These are phyloP conservation scores for Pollicipes pollicipes DNA, from an alignment of 1,140 invertebrate genomes.

Conservation along the genomic window DNA sequence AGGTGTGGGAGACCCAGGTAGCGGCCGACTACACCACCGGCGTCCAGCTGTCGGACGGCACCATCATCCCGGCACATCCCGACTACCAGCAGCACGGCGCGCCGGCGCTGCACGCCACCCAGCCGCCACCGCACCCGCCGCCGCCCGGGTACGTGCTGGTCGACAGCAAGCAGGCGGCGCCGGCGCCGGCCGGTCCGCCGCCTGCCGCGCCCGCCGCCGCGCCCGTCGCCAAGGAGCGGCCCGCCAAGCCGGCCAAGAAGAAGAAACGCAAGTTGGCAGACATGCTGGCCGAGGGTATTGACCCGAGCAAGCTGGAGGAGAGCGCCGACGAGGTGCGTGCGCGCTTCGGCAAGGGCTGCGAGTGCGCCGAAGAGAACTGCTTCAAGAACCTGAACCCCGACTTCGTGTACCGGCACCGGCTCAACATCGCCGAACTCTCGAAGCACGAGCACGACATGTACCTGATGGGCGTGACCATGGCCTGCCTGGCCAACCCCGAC, in stretches of 20 bases:
- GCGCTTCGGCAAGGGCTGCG: conserved; percentile 48
- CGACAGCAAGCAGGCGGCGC: conserved; percentile 1
- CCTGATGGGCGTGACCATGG: conserved; percentile 61
- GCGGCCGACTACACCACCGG: conserved; percentile 4
- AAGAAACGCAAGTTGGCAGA: conserved; percentile 31
- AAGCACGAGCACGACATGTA: conserved; percentile 57
- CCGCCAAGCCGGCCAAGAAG: conserved; percentile 24
- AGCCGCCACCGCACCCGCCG: conserved; percentile 6
- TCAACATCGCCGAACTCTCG: conserved; percentile 58
- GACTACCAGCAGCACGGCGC: background rate
- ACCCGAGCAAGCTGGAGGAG: conserved; percentile 36
- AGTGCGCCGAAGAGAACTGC: conserved; percentile 53
- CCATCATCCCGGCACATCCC: background rate
- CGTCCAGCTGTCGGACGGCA: conserved; percentile 7
- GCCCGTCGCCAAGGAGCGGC: conserved; percentile 20
- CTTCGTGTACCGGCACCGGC: conserved; percentile 48
- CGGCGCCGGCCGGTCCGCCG: conserved; percentile 17
- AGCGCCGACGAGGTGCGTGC: conserved; percentile 42
- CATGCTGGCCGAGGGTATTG: conserved; percentile 29
- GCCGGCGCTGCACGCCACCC: background rate
- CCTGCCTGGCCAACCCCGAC: conserved; percentile 50
- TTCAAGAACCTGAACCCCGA: conserved; percentile 50
- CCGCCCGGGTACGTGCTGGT: conserved; percentile 10
- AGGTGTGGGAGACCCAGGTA: conserved; percentile 7
- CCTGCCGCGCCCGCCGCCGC: conserved; percentile 18